Conservation (phyloP, 2,797 vertebrate genomes). For the Thripadectes ignobilis region DNA sequence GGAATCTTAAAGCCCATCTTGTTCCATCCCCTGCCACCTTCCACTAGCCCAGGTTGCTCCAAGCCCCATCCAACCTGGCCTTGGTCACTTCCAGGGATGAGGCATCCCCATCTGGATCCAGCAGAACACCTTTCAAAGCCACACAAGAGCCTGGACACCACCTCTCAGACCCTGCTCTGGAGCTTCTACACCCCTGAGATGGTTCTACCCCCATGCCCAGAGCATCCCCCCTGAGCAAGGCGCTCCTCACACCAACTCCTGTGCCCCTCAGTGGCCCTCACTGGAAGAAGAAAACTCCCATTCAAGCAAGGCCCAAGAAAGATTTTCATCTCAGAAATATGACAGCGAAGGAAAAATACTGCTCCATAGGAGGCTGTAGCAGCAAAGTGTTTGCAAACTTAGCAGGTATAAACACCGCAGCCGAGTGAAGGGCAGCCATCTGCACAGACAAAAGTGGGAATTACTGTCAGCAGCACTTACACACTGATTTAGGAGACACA, state of each 20-base stretch:
- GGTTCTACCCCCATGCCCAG: neutral
- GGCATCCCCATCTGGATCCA: neutral
- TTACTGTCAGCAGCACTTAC: conserved; percentile 49
- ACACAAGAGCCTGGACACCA: neutral
- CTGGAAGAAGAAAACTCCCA: neutral
- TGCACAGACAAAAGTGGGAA: conserved; percentile 36
- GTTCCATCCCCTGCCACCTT: neutral
- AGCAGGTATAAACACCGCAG: conserved; percentile 8
- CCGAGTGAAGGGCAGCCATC: conserved; percentile 26
- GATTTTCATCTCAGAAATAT: neutral
- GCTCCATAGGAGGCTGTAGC: neutral
- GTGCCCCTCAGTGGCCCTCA: rapidly evolving
- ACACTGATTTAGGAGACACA: conserved; percentile 33
- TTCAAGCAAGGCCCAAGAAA: neutral
- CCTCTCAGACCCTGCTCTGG: neutral
- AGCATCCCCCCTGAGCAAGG: rapidly evolving
- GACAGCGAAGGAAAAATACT: neutral
- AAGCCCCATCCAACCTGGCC: neutral
- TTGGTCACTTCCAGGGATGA: neutral
- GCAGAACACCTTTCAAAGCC: neutral
- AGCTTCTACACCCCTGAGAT: neutral
- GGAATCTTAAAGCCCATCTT: neutral
- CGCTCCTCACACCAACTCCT: rapidly evolving
- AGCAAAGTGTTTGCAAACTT: conserved; percentile 8
- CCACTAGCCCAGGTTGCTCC: rapidly evolving